Evolutionary conservation across 2,113 vertebrate species (phyloP).

Genomic region (Chionis minor): DNA sequence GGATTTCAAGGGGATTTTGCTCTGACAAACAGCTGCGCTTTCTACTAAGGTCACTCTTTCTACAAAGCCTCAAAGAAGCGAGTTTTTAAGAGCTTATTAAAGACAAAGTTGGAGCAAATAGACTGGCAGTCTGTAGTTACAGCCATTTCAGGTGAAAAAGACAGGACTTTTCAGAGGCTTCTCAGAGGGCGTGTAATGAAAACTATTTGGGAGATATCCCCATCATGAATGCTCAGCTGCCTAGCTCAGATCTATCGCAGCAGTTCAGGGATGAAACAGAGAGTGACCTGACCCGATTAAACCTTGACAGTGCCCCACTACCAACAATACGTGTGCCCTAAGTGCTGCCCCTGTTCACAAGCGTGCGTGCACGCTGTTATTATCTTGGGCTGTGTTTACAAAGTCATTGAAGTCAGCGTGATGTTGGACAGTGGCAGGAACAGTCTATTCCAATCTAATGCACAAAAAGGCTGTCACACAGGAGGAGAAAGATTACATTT

Average conservation of each 20-base stretch:
- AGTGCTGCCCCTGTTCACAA: not conserved
- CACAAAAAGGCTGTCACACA: constrained; percentile 23
- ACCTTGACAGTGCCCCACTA: not conserved
- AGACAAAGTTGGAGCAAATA: constrained; percentile 49
- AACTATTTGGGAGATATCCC: constrained; percentile 52
- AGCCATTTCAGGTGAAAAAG: constrained; percentile 54
- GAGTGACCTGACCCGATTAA: constrained; percentile 65
- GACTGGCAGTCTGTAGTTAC: not conserved
- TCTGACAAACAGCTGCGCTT: constrained; percentile 8
- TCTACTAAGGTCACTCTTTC: constrained; percentile 30
- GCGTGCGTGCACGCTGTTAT: not conserved
- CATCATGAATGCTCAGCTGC: not conserved
- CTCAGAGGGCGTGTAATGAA: constrained; percentile 53
- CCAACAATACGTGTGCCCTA: not conserved
- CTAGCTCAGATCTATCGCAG: constrained; percentile 24
- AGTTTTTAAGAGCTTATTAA: constrained; percentile 61
- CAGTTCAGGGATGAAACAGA: constrained; percentile 47
- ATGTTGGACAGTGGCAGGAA: not conserved
- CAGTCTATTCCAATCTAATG: constrained; percentile 16
- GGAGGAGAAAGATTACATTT: constrained; percentile 41
- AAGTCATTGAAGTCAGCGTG: not conserved
- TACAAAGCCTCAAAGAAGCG: constrained; percentile 7
- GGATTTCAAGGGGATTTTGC: constrained; percentile 37
- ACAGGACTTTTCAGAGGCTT: constrained; percentile 49
- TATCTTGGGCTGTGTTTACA: constrained; percentile 6